phyloP scores from a whole-genome alignment of 1,140 invertebrate species.

The Megalonaias nervosa region DNA sequence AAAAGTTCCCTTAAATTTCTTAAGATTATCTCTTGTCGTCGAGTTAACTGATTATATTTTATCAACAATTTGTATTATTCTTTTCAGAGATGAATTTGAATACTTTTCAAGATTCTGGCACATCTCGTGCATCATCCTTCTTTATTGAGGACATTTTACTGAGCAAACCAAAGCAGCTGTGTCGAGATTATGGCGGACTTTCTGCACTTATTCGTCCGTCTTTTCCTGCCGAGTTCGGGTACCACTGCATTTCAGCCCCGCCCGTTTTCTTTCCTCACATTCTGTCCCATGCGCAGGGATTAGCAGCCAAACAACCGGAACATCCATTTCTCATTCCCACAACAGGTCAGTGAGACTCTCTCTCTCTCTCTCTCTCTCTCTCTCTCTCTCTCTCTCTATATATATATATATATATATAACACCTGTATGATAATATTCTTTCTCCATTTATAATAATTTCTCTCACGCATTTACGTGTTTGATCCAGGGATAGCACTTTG shows the following conservation, averaged over 20 bases:
- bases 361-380: no score
- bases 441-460: no score
- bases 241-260: conserved; percentile 49
- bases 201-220: conserved; percentile 45
- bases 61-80: background rate
- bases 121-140: conserved; percentile 74
- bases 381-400: no score
- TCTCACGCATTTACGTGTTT: no score
- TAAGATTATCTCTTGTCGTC: background rate
- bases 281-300: conserved; percentile 70
- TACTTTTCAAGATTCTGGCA: conserved; percentile 9
- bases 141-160: conserved; percentile 87
- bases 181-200: conserved; percentile 41
- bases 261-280: conserved; percentile 67
- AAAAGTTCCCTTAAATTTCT: background rate
- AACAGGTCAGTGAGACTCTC: conserved; percentile 70
- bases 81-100: conserved; percentile 13
- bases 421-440: no score
- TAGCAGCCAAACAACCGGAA: conserved; percentile 73
- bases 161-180: conserved; percentile 72
- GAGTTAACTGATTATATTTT: background rate
- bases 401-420: no score
- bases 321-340: conserved; percentile 72
- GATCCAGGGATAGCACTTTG: no score
- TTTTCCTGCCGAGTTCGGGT: conserved; percentile 59